Evolutionary conservation across 2,888 invertebrate species (phyloP).

Genomic region (Cryptophagus acutangulus): DNA sequence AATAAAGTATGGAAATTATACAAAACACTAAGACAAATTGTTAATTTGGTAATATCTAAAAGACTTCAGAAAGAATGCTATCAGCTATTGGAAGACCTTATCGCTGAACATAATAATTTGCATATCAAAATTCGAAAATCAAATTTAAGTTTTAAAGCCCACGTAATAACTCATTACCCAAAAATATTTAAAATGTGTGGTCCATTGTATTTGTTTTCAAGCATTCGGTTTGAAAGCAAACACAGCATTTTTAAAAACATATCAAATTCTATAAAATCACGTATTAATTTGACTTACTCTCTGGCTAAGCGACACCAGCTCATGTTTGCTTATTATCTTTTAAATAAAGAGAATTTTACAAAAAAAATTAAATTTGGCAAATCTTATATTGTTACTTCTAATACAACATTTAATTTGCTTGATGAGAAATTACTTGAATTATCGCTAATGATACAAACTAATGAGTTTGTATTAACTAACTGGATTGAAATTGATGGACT

Average conservation of each 20-base stretch:
- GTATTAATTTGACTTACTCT: background rate
- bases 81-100: background rate
- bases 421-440: too few species aligned
- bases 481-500: too few species aligned
- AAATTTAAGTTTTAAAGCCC: constrained; percentile 3
- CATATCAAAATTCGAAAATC: background rate
- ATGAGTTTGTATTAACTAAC: too few species aligned
- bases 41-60: background rate
- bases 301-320: constrained; percentile 1
- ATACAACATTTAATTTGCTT: too few species aligned
- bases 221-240: constrained; percentile 5
- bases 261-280: background rate
- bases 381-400: too few species aligned
- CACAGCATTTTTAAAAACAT: constrained; percentile 3
- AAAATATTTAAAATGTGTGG: background rate
- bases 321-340: background rate
- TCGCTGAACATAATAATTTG: background rate
- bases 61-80: background rate
- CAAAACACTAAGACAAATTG: background rate
- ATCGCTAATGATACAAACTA: too few species aligned
- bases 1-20: constrained; percentile 4
- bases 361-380: too few species aligned
- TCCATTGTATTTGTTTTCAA: constrained; percentile 4
- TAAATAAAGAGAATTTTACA: too few species aligned
- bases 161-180: constrained; percentile 5